Conservation (phyloP, 1,140 invertebrate species). For the Cataglyphis hispanica region DNA sequence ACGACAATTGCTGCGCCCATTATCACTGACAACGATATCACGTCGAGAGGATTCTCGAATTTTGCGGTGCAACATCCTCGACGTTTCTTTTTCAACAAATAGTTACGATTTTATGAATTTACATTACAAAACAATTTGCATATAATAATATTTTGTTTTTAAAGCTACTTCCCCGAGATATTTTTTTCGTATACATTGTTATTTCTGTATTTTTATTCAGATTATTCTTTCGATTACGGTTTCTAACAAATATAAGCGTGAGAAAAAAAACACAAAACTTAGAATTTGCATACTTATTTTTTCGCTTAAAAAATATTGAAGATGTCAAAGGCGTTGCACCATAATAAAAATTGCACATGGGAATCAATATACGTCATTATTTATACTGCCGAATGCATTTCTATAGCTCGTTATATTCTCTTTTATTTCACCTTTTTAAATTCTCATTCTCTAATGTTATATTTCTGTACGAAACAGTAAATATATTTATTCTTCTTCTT, state of each 20-base stretch:
- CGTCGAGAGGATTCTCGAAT: slow-evolving; percentile 25
- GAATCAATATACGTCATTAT: slow-evolving; percentile 1
- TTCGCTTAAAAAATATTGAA: slow-evolving; percentile 10
- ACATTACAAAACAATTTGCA: neutral
- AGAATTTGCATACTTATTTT: neutral
- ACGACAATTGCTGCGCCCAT: slow-evolving; percentile 20
- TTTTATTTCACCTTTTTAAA: neutral
- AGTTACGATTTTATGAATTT: neutral
- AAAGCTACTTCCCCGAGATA: slow-evolving; percentile 28
- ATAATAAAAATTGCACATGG: slow-evolving; percentile 8
- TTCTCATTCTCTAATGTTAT: slow-evolving; percentile 9
- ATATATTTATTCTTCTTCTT: slow-evolving; percentile 25
- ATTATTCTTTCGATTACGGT: neutral
- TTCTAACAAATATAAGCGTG: neutral
- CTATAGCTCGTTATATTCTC: slow-evolving; percentile 4
- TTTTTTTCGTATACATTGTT: slow-evolving; percentile 40
- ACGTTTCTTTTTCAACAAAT: neutral
- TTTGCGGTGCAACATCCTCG: slow-evolving; percentile 26
- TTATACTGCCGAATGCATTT: neutral
- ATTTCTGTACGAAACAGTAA: slow-evolving; percentile 20
- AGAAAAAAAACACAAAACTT: neutral
- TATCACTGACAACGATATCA: slow-evolving; percentile 48
- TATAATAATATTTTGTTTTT: neutral
- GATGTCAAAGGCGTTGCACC: neutral
- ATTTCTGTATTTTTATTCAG: neutral